Base-by-base conservation (phyloP, 1,140 invertebrate species). In the Antheraea pernyi region DNA sequence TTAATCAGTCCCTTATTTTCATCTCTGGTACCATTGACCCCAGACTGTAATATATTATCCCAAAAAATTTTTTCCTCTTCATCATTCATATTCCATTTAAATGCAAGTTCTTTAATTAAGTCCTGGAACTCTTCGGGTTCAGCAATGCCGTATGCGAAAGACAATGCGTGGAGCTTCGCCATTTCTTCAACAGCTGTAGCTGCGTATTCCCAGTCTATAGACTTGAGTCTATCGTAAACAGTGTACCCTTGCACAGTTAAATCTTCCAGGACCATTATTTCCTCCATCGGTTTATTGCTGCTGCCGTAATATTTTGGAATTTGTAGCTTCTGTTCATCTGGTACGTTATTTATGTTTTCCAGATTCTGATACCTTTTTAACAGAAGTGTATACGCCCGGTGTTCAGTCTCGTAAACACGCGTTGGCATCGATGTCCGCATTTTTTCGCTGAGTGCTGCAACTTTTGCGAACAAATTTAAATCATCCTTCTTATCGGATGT, bases 381-480 rank as follows among this genome's bases (percentile, higher is more conserved):
- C 3, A 91, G 19, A 11, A 76, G 71, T 0, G 69, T 85, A 64
- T 89, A 91, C 62, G 78, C 74, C 22, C 72, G 70, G 1, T 65
- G 72, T 74, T 91, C 88, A 0, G 71, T 79, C 10, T 81, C 73
- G 65, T 75, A 89, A 6, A 86, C 18, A 58, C 16, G 59, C 0
- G 73, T 65, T 0, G 72, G 68, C n/a, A 72, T 63, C 18, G 72
- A 18, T 0, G 42, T 8, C 42, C 85, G 68, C 37, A 84, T 72
- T 8, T 77, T 75, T 48, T 89, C 82, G 0, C 79, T 77, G 0
- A 84, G 30, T 3, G 58, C 72, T 0, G 83, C 79, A 0, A 88
- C 76, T 77, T 89, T 89, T 0, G 80, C 77, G 62, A 89, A 89
- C 8, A 89, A 30, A 16, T 79, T 78, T 0, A 90, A 46, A 0